phyloP scores from a whole-genome alignment of 2,797 vertebrate genomes.

The Enteromius viviparus region DNA sequence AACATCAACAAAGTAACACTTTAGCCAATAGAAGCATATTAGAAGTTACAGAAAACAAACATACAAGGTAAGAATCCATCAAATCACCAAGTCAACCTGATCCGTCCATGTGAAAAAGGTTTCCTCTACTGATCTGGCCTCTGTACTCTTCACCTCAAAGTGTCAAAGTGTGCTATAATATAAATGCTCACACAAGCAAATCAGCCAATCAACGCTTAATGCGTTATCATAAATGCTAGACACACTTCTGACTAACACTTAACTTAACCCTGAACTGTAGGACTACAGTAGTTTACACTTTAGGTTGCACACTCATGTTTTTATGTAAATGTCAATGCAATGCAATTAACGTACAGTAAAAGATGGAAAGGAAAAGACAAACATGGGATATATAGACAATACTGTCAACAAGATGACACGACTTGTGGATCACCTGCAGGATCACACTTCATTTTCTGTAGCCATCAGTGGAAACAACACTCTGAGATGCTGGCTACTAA shows the following conservation, averaged over 20 bases:
- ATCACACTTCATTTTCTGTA: not conserved
- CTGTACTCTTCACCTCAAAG: constrained; percentile 26
- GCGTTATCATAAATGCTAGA: constrained; percentile 37
- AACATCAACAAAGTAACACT: not conserved
- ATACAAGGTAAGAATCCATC: constrained; percentile 34
- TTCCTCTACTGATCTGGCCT: not conserved
- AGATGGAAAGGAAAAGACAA: not conserved
- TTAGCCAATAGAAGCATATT: not conserved
- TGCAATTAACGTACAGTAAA: not conserved
- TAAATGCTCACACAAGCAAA: constrained; percentile 22
- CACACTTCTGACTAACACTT: not conserved
- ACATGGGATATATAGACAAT: not conserved
- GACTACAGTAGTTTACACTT: not conserved
- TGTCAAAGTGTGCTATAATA: not conserved
- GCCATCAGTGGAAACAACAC: constrained; percentile 8
- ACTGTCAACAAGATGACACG: not conserved
- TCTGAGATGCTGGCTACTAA: not conserved
- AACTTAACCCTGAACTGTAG: constrained; percentile 29
- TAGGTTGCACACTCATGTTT: not conserved
- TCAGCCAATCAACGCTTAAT: constrained; percentile 51
- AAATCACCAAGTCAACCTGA: not conserved
- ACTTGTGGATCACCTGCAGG: not conserved
- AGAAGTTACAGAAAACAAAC: constrained; percentile 14
- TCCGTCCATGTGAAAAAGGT: not conserved
- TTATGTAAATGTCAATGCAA: not conserved